These are phyloP conservation scores for Spongilla lacustris DNA, from an alignment of 37 sponge, comb jelly and placozoan genomes.

Conservation along the genomic window DNA sequence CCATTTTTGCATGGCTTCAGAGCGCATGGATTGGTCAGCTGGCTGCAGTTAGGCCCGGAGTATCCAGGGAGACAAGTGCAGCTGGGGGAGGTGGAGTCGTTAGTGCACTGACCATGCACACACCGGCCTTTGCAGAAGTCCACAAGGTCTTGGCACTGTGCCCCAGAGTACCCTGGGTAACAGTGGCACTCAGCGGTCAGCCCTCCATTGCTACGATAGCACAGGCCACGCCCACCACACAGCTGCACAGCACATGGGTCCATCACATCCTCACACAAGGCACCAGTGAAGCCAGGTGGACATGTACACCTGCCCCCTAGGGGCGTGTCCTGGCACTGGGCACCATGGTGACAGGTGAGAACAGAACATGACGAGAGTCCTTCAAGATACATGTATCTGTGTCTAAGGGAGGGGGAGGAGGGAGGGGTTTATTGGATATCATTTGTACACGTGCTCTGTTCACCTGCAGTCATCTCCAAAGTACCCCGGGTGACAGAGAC, in stretches of 20 bases:
- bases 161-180: constrained; percentile 14
- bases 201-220: constrained; percentile 6
- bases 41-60: neutral
- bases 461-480: constrained; percentile 71
- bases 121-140: constrained; percentile 26
- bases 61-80: constrained; percentile 3
- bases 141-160: neutral
- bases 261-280: constrained; percentile 12
- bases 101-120: constrained; percentile 8
- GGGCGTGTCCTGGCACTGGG: constrained; percentile 17
- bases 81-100: neutral
- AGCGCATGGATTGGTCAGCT: neutral
- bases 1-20: constrained; percentile 31
- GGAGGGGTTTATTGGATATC: too few species aligned
- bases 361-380: constrained; percentile 9
- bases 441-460: too few species aligned
- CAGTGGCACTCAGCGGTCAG: constrained; percentile 11
- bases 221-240: constrained; percentile 8
- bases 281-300: constrained; percentile 24
- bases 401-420: constrained; percentile 17
- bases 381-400: neutral
- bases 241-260: constrained; percentile 8
- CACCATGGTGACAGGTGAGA: constrained; percentile 47
- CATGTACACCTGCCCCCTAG: constrained; percentile 43
- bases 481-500: constrained; percentile 69